Conservation (phyloP, 2,797 vertebrate species). For the Capromys pilorides region DNA sequence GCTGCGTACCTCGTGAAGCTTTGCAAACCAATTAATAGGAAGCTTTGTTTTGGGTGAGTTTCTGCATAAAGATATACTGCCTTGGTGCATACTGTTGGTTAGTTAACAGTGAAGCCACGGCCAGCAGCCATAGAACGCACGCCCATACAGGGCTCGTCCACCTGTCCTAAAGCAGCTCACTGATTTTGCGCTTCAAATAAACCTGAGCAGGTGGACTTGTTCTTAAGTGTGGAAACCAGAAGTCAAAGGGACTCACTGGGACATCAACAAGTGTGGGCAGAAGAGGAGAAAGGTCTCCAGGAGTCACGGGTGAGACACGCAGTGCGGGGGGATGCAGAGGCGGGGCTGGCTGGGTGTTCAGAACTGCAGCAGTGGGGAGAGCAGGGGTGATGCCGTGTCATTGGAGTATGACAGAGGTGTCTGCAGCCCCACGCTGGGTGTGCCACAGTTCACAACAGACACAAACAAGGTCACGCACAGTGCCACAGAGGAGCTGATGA, state of each 20-base stretch:
- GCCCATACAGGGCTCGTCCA: neutral
- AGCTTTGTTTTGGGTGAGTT: neutral
- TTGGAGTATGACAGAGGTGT: neutral
- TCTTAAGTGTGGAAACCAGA: neutral
- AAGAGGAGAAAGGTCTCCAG: neutral
- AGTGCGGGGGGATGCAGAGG: neutral
- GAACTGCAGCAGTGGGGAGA: no score
- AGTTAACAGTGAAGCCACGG: neutral
- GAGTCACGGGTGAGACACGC: neutral
- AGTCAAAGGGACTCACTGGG: neutral
- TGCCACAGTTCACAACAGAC: neutral
- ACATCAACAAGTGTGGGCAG: neutral
- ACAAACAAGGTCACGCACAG: rapidly evolving
- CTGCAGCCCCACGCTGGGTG: neutral
- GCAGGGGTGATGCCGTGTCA: neutral
- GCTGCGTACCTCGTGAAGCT: neutral
- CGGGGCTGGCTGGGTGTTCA: neutral
- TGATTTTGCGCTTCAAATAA: neutral
- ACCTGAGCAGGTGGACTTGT: neutral
- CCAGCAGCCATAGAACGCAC: neutral
- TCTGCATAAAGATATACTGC: neutral
- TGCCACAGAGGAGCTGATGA: neutral
- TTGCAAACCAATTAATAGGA: neutral
- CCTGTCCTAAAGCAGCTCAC: neutral
- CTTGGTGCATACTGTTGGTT: neutral